These are phyloP conservation scores for Cyanoliseus patagonus DNA, from an alignment of 2,113 vertebrate genomes.

Conservation along the genomic window DNA sequence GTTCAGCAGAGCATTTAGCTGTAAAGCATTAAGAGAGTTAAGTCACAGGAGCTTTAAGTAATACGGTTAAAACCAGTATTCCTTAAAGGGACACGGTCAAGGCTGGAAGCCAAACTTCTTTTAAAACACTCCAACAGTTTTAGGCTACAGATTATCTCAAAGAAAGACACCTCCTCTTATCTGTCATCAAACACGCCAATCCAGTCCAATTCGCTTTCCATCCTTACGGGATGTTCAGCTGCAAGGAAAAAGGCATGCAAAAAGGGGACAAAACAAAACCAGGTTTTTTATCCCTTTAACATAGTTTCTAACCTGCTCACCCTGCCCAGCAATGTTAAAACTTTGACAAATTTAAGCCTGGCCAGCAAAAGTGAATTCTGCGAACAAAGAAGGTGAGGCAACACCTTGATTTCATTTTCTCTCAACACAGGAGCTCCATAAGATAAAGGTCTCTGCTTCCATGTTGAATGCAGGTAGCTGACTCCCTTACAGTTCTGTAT, in stretches of 20 bases:
- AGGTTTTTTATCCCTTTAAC: neutral
- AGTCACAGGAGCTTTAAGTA: constrained; percentile 50
- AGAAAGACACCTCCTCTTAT: neutral
- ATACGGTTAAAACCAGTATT: constrained; percentile 54
- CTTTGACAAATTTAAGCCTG: neutral
- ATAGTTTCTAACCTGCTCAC: neutral
- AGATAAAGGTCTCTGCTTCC: neutral
- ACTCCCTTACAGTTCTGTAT: neutral
- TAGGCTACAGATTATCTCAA: neutral
- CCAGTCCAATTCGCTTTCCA: neutral
- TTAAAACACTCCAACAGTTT: neutral
- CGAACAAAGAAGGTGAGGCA: neutral
- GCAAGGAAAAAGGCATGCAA: neutral
- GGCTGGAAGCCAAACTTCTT: neutral
- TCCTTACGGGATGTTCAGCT: rapidly evolving
- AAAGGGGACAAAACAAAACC: neutral
- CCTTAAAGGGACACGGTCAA: constrained; percentile 16
- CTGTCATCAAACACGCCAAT: neutral
- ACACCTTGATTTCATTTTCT: neutral
- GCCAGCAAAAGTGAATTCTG: neutral
- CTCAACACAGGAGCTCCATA: neutral
- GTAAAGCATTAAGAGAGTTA: constrained; percentile 52
- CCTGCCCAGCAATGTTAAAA: neutral
- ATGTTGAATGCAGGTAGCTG: neutral
- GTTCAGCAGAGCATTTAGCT: neutral